Conservation (phyloP, 2,797 vertebrate species). For the Loris lydekkerianus region DNA sequence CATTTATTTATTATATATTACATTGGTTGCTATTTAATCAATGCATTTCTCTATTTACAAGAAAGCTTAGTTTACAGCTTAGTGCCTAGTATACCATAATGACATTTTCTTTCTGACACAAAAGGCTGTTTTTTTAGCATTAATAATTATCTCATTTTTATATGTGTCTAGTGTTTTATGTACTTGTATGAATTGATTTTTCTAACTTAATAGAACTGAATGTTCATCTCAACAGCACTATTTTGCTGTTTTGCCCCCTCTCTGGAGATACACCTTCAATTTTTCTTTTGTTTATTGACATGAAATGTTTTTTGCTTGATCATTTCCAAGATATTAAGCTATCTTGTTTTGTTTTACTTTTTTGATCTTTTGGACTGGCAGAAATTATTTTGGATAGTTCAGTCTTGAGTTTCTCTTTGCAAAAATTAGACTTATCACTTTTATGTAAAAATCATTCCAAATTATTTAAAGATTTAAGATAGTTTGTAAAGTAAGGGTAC, state of each 20-base stretch:
- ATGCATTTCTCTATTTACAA: neutral
- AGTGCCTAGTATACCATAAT: neutral
- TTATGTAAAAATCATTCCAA: neutral
- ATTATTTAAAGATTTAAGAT: neutral
- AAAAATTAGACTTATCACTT: neutral
- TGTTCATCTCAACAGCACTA: neutral
- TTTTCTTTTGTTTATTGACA: neutral
- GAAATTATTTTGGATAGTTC: neutral
- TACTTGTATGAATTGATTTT: neutral
- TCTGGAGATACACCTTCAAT: neutral
- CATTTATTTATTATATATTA: neutral
- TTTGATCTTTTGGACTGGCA: neutral
- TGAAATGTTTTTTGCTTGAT: neutral
- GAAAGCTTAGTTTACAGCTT: neutral
- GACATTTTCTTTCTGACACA: neutral
- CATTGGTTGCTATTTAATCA: neutral
- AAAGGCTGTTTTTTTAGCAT: neutral
- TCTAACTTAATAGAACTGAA: neutral
- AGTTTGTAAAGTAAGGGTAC: neutral
- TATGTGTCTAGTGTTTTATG: neutral
- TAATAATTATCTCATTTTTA: neutral
- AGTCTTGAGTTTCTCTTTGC: neutral
- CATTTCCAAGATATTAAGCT: neutral
- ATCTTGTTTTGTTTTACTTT: neutral
- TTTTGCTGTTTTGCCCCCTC: neutral